These are phyloP conservation scores for Neodiprion lecontei DNA, from an alignment of 1,140 invertebrate species.

Conservation along the genomic window DNA sequence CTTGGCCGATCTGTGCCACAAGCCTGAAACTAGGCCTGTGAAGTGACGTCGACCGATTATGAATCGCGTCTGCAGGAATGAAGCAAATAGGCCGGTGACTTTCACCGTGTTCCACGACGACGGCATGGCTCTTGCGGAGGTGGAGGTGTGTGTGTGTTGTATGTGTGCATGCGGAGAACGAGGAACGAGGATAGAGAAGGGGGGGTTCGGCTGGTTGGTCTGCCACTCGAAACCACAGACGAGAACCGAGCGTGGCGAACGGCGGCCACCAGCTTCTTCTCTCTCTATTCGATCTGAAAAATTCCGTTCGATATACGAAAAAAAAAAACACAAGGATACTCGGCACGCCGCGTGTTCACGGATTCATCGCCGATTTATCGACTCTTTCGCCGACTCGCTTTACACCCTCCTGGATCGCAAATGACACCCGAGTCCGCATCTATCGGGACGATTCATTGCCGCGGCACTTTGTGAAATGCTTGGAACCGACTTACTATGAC, in stretches of 20 bases:
- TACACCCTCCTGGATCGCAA: too few species aligned
- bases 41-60: constrained; percentile 14
- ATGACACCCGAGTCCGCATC: too few species aligned
- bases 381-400: too few species aligned
- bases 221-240: background rate
- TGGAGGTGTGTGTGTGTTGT: background rate
- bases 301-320: too few species aligned
- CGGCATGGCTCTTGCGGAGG: constrained; percentile 7
- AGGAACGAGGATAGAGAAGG: background rate
- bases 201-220: background rate
- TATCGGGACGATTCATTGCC: too few species aligned
- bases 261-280: background rate
- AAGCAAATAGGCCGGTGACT: constrained; percentile 60
- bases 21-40: constrained; percentile 9
- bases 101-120: constrained; percentile 43
- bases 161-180: background rate
- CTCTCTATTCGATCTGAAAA: too few species aligned
- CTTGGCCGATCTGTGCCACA: constrained; percentile 6
- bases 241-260: constrained; percentile 4
- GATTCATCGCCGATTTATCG: too few species aligned
- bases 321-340: too few species aligned
- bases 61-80: constrained; percentile 43
- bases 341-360: too few species aligned
- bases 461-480: too few species aligned
- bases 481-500: too few species aligned